Percentiles rank a stretch among this genome's conserved stretches.
Conservation (phyloP, 2,888 invertebrate genomes). For the Drosophila macrospina region DNA sequence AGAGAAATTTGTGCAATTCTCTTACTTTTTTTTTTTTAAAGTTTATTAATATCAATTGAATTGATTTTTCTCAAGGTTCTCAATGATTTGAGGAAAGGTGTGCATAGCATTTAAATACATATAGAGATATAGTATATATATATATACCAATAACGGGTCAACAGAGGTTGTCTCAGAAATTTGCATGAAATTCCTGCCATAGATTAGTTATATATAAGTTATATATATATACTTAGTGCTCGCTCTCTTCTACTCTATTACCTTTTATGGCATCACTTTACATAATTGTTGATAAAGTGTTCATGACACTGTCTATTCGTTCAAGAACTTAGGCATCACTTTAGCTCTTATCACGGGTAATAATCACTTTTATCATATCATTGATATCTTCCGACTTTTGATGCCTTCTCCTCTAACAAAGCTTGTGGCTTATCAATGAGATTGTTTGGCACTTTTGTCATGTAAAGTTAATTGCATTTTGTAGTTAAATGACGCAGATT, state of each 20-base stretch:
- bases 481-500: slow-evolving; percentile 4
- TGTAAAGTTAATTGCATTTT: neutral
- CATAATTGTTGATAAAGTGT: slow-evolving; percentile 16
- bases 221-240: too few species aligned
- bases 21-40: slow-evolving; percentile 33
- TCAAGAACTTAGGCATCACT: neutral
- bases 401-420: slow-evolving; percentile 34
- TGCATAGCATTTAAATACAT: slow-evolving; percentile 18
- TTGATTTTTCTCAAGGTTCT: slow-evolving; percentile 74
- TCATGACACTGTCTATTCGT: slow-evolving; percentile 1
- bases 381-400: slow-evolving; percentile 40
- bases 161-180: slow-evolving; percentile 29
- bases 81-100: slow-evolving; percentile 46
- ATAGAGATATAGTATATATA: slow-evolving; percentile 3
- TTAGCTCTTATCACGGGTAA: slow-evolving; percentile 33
- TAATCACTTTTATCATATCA: slow-evolving; percentile 41
- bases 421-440: slow-evolving; percentile 10
- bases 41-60: slow-evolving; percentile 74
- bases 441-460: neutral
- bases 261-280: slow-evolving; percentile 20
- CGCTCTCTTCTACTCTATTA: neutral
- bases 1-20: slow-evolving; percentile 25
- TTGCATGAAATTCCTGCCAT: slow-evolving; percentile 31
- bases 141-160: slow-evolving; percentile 29
- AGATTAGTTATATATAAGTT: slow-evolving; percentile 17